Percentiles rank a stretch among this genome's conserved stretches.
Evolutionary conservation across 2,797 vertebrate genomes (phyloP).

Genomic region (Lateolabrax maculatus): DNA sequence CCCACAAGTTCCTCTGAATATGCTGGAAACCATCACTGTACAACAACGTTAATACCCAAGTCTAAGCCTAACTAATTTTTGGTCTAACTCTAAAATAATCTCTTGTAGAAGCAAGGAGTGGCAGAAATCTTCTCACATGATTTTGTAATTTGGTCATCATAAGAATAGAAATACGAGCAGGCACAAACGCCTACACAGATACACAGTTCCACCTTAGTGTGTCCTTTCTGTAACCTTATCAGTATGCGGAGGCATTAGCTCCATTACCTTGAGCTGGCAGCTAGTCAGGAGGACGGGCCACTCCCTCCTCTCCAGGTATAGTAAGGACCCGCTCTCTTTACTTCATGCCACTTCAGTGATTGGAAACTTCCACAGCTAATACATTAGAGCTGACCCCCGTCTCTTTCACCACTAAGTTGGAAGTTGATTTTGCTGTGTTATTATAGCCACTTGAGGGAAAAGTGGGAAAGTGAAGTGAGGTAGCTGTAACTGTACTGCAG

Average conservation of each 20-base stretch:
- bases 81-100: background rate
- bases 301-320: conserved; percentile 58
- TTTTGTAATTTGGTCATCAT: background rate
- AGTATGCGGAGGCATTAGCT: conserved; percentile 56
- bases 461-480: conserved; percentile 9
- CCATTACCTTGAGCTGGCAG: conserved; percentile 68
- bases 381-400: conserved; percentile 54
- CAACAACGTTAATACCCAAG: background rate
- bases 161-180: background rate
- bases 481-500: conserved; percentile 16
- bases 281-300: conserved; percentile 51
- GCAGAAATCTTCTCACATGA: background rate
- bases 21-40: background rate
- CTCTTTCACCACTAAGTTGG: conserved; percentile 41
- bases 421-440: conserved; percentile 49
- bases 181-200: background rate
- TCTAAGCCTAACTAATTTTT: background rate
- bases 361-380: conserved; percentile 64
- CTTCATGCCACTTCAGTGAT: conserved; percentile 69
- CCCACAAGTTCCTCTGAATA: background rate
- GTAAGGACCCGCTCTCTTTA: conserved; percentile 37
- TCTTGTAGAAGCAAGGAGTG: background rate
- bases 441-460: conserved; percentile 16
- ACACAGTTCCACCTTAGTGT: background rate
- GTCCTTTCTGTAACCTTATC: conserved; percentile 69